Evolutionary conservation across 2,113 vertebrate genomes (phyloP), one percentile per base, ranked within the genome.

Genomic region (Okapia johnstoni): DNA sequence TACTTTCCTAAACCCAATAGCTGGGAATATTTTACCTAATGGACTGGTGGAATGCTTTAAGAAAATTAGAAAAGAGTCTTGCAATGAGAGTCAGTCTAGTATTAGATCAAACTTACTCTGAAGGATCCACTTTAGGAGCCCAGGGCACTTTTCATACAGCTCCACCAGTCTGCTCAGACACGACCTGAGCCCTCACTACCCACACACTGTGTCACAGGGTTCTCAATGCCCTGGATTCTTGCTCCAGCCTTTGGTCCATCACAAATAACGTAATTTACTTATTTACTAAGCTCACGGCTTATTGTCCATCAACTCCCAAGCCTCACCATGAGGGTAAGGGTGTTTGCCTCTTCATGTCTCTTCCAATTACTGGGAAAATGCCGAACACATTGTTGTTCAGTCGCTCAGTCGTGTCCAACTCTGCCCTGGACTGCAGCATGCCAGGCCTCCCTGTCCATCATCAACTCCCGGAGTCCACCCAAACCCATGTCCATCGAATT

Each of bases 351-450:
- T 55, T 70, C 28, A 14, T 7, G 1, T 40, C n/a, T 83, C 94
- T 36, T 50, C 19, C 30, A 80, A 16, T 23, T 48, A 66, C 40
- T 70, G 43, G 95, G 80, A 60, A 85, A 50, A 46, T 92, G 33
- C 25, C 30, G 30, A 19, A 17, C 17, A 14, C 1, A 0, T 3
- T 7, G 58, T 6, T 61, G 70, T 76, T 25, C 12, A 43, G 70
- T 4, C 0, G 4, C 36, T 76, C 36, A 76, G 21, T 76, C 6
- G 0, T 76, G 70, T 76, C 23, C 0, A 0, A 76, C 70, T 26
- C 40, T 43, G 70, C 2, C 36, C 14, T 26, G 70, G 1, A 7
- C 6, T 0, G 1, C 36, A 25, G 70, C 36, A 7, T 0, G 1
- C 36, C 70, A 73, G 36, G 36, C 23, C 23, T 76, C 36, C 66